Percentiles rank a stretch among this genome's conserved stretches.
Evolutionary conservation across 2,888 invertebrate species (phyloP).

Genomic region (Acleris holmiana): DNA sequence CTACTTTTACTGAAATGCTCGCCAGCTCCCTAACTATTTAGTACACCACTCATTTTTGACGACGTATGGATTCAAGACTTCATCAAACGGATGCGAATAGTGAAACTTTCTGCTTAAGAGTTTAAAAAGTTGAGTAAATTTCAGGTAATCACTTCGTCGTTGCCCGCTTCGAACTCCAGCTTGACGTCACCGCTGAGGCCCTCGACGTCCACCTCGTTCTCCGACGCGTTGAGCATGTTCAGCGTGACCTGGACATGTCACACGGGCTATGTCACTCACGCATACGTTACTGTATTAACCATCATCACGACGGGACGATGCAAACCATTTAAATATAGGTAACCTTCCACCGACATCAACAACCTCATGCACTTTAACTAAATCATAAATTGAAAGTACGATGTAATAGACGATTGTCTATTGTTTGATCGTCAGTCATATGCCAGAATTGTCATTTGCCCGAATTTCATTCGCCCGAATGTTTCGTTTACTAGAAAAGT

Average conservation of each 20-base stretch:
- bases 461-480: too few species aligned
- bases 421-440: too few species aligned
- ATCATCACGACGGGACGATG: neutral
- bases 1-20: neutral
- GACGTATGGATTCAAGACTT: neutral
- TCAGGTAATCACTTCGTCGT: conserved; percentile 90
- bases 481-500: too few species aligned
- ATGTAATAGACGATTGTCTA: too few species aligned
- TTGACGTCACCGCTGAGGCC: conserved; percentile 91
- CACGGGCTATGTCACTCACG: neutral
- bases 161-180: conserved; percentile 90
- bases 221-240: conserved; percentile 96
- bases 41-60: neutral
- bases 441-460: too few species aligned
- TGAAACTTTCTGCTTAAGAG: conserved; percentile 30
- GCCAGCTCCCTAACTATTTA: neutral
- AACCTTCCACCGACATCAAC: neutral
- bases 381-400: too few species aligned
- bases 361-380: too few species aligned
- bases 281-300: neutral
- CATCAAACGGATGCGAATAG: conserved; percentile 19
- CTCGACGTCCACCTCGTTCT: conserved; percentile 95
- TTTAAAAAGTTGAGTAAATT: conserved; percentile 55
- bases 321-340: neutral
- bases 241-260: conserved; percentile 87